Evolutionary conservation across 2,113 vertebrate genomes (phyloP).

Genomic region (Podarcis muralis): DNA sequence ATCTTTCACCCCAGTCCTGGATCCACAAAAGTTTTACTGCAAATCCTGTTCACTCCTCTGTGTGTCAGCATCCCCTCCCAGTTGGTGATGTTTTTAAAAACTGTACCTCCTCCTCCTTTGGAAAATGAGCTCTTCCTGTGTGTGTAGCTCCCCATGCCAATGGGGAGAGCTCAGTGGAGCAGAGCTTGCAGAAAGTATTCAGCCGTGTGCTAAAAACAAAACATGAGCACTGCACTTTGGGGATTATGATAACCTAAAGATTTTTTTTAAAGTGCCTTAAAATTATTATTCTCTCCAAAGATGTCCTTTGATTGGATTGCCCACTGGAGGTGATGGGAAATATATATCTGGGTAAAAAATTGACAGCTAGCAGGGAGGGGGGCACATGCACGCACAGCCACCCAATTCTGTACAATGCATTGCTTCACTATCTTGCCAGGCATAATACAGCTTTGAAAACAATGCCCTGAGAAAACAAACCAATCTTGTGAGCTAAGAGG

Average conservation of each 20-base stretch:
- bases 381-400: accelerated
- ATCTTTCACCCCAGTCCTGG: not conserved
- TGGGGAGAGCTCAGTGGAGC: not conserved
- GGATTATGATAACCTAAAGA: not conserved
- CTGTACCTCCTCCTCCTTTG: not conserved
- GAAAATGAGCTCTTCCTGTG: no score
- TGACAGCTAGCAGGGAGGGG: not conserved
- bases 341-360: not conserved
- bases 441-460: slow-evolving; percentile 65
- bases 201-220: not conserved
- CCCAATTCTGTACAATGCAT: not conserved
- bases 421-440: not conserved
- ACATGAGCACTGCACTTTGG: not conserved
- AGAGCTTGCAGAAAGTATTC: not conserved
- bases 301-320: not conserved
- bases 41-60: not conserved
- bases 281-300: not conserved
- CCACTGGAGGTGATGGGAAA: not conserved
- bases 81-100: not conserved
- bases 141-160: not conserved
- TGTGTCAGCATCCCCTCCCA: not conserved
- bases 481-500: slow-evolving; percentile 47
- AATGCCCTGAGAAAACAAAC: slow-evolving; percentile 49
- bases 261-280: not conserved
- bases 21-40: not conserved